Conservation (phyloP, 2,888 invertebrate genomes). For the Melitaea athalia region DNA sequence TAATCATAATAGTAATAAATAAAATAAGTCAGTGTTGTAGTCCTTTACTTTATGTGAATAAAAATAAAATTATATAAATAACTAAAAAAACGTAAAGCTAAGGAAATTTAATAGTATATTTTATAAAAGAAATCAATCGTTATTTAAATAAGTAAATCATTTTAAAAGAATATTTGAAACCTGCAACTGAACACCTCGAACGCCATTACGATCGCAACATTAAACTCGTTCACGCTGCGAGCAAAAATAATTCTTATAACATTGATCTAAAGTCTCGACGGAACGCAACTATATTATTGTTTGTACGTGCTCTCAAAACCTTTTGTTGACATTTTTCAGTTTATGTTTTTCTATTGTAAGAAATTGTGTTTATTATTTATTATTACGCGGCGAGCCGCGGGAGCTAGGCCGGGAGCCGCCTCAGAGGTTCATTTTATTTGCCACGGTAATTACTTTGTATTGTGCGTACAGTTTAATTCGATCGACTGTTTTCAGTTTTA, state of each 20-base stretch:
- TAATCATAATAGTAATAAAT: no score
- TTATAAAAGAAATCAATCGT: background rate
- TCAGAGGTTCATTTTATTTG: slow-evolving; percentile 46
- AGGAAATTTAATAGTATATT: background rate
- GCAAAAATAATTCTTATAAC: slow-evolving; percentile 18
- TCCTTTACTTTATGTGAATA: no score
- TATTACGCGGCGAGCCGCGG: slow-evolving; percentile 39
- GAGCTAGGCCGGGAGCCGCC: slow-evolving; percentile 18
- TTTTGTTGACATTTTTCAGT: slow-evolving; percentile 63
- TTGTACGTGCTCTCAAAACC: slow-evolving; percentile 43
- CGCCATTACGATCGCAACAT: slow-evolving; percentile 24
- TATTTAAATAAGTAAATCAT: slow-evolving; percentile 54
- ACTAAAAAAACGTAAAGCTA: background rate
- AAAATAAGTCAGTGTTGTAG: no score
- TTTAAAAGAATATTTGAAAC: slow-evolving; percentile 57
- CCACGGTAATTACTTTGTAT: slow-evolving; percentile 53
- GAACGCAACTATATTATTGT: slow-evolving; percentile 16
- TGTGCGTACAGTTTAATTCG: slow-evolving; percentile 50
- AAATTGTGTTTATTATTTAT: slow-evolving; percentile 53
- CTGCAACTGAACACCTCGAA: slow-evolving; percentile 34
- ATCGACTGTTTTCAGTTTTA: slow-evolving; percentile 38
- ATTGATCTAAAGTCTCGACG: background rate
- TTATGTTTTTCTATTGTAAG: slow-evolving; percentile 67
- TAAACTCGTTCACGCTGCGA: background rate
- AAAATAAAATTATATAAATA: background rate